Conservation (phyloP, 2,113 vertebrate genomes). For the Perccottus glenii region DNA sequence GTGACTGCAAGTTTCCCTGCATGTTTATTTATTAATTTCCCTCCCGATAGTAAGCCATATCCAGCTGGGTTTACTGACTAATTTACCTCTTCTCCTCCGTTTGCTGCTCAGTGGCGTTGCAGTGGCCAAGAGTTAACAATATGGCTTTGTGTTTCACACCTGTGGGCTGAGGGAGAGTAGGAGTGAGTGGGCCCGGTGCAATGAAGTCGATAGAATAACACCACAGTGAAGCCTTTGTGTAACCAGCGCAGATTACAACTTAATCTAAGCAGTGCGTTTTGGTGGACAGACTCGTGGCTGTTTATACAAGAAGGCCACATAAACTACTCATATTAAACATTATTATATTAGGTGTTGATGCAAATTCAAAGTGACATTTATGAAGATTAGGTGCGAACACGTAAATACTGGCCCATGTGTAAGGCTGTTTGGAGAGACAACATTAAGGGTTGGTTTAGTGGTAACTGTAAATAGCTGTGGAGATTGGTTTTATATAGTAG, state of each 20-base stretch:
- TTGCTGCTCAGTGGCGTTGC: conserved; percentile 22
- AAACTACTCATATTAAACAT: conserved; percentile 5
- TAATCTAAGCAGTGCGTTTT: background rate
- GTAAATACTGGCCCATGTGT: conserved; percentile 12
- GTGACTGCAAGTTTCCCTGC: conserved; percentile 20
- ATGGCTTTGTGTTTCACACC: conserved; percentile 60
- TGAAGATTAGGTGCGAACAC: conserved; percentile 7
- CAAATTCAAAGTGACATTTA: conserved; percentile 2
- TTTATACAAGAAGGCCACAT: conserved; percentile 4
- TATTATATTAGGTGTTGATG: conserved; percentile 4
- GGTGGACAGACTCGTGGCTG: background rate
- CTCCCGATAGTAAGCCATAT: conserved; percentile 17
- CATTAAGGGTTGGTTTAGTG: conserved; percentile 20
- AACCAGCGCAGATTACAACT: conserved; percentile 22
- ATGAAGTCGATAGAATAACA: conserved; percentile 27
- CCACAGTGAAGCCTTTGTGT: conserved; percentile 53
- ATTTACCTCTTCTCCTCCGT: conserved; percentile 31
- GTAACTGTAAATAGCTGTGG: conserved; percentile 7
- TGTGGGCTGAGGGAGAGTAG: conserved; percentile 54
- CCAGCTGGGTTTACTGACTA: conserved; percentile 49
- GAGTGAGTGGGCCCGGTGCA: conserved; percentile 30
- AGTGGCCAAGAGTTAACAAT: conserved; percentile 54
- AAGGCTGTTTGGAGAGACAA: conserved; percentile 8
- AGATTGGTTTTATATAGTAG: background rate
- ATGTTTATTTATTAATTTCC: conserved; percentile 40